These are phyloP conservation scores for Pimpla rufipes DNA, from an alignment of 2,888 invertebrate species.

Conservation along the genomic window DNA sequence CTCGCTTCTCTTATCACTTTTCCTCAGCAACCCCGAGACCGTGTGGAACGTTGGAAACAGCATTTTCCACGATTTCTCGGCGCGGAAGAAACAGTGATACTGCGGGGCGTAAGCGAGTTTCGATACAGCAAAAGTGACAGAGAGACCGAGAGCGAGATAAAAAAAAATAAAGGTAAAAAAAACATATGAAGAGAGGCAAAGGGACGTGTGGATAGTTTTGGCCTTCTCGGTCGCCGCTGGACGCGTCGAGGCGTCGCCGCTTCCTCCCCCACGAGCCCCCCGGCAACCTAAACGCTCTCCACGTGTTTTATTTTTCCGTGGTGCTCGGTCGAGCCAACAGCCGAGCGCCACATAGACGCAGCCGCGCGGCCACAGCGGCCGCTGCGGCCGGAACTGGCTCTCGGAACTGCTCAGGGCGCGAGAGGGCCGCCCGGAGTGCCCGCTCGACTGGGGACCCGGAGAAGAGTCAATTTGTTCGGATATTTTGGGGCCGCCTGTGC, in stretches of 20 bases:
- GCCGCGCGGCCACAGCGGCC: constrained; percentile 37
- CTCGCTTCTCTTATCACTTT: constrained; percentile 22
- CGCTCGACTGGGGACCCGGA: constrained; percentile 44
- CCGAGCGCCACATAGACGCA: constrained; percentile 9
- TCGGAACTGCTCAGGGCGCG: constrained; percentile 59
- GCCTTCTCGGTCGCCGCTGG: constrained; percentile 35
- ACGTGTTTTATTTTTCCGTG: constrained; percentile 65
- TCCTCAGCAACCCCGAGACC: not conserved
- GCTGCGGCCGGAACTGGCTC: constrained; percentile 64
- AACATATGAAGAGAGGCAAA: not conserved
- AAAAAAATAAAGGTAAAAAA: not conserved
- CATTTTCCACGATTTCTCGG: constrained; percentile 17
- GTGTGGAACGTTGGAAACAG: not conserved
- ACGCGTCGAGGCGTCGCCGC: constrained; percentile 55
- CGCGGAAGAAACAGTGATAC: constrained; percentile 21
- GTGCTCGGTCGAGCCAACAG: constrained; percentile 29
- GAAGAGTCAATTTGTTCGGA: constrained; percentile 78
- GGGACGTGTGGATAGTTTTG: constrained; percentile 34
- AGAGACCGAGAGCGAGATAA: not conserved
- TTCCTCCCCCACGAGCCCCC: constrained; percentile 51
- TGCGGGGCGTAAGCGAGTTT: not conserved
- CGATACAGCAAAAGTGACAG: not conserved
- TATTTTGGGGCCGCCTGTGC: constrained; percentile 75
- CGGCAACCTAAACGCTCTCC: constrained; percentile 58
- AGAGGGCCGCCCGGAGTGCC: constrained; percentile 22